phyloP scores from a whole-genome alignment of 64 coral and sea anemone genomes.

The Anthopleura sola region DNA sequence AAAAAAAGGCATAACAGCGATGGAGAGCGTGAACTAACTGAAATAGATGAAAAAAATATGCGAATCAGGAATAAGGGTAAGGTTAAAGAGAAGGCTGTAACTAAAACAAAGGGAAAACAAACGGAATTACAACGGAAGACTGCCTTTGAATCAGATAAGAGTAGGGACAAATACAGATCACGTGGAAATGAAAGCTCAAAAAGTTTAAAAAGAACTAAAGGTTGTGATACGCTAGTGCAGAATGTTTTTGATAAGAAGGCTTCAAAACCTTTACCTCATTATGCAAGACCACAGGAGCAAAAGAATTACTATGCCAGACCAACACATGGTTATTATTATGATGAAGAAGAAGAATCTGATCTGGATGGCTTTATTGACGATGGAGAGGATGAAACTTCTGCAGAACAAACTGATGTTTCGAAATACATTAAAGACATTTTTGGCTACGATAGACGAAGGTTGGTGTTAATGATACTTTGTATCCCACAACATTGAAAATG shows the following conservation, averaged over 20 bases:
- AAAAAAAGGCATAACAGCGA: not conserved
- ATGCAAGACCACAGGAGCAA: not conserved
- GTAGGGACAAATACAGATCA: not conserved
- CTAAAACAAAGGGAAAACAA: not conserved
- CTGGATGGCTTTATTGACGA: constrained; percentile 62
- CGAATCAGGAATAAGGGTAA: not conserved
- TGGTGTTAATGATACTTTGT: not conserved
- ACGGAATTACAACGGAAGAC: not conserved
- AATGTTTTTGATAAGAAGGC: not conserved
- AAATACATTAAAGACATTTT: constrained; percentile 51
- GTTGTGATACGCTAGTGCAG: too few species aligned
- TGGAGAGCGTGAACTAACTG: not conserved
- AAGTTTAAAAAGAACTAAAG: not conserved
- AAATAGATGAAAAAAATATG: not conserved
- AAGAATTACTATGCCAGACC: not conserved
- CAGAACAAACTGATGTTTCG: constrained; percentile 38
- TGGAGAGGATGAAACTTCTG: not conserved
- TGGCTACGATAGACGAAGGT: constrained; percentile 60
- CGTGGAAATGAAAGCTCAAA: not conserved
- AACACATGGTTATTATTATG: not conserved
- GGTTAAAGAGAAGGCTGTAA: not conserved
- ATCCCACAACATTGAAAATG: too few species aligned
- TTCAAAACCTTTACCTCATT: not conserved
- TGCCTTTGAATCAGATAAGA: not conserved
- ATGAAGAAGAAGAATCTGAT: constrained; percentile 23